Percentiles rank a stretch among this genome's conserved stretches.
Conservation (phyloP, 2,888 invertebrate genomes). For the Pristionchus japonicus region DNA sequence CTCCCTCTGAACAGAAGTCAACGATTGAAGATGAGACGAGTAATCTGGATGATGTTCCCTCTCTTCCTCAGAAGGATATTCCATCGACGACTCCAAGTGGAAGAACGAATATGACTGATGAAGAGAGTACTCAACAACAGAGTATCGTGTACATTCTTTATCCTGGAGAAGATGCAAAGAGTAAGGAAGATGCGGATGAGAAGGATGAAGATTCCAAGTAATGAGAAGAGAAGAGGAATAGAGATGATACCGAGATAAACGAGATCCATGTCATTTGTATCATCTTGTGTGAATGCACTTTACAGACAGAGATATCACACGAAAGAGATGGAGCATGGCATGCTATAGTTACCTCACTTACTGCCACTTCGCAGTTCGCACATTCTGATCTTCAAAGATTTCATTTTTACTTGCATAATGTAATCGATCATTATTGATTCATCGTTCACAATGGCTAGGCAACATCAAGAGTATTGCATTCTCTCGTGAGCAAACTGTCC, state of each 20-base stretch:
- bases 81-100: conserved; percentile 5
- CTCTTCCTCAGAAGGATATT: conserved; percentile 19
- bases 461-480: no score
- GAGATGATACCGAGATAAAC: not conserved
- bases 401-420: no score
- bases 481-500: no score
- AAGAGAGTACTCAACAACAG: conserved; percentile 10
- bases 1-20: not conserved
- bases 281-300: not conserved
- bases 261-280: not conserved
- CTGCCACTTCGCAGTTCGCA: no score
- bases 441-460: no score
- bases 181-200: conserved; percentile 6
- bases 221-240: not conserved
- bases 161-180: not conserved
- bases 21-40: conserved; percentile 20
- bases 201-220: conserved; percentile 21
- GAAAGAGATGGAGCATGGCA: no score
- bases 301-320: no score
- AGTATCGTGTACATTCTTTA: conserved; percentile 24
- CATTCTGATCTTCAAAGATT: no score
- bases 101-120: not conserved
- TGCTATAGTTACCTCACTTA: no score
- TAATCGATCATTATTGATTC: no score
- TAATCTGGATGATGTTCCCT: conserved; percentile 18